Evolutionary conservation across 1,140 invertebrate species (phyloP).

Genomic region (Microplitis demolitor): DNA sequence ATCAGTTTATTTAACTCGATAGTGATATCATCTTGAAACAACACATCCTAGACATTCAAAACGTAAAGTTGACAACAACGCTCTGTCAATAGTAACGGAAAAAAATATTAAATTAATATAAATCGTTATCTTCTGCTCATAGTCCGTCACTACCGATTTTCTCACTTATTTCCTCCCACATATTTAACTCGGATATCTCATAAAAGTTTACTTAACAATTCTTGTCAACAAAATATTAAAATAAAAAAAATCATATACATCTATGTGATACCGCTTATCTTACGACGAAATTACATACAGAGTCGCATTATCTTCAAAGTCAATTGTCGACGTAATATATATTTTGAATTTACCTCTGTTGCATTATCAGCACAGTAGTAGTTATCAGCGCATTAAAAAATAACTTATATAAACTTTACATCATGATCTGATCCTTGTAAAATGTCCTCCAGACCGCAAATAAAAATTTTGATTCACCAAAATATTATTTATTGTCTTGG

Average conservation of each 20-base stretch:
- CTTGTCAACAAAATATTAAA: not conserved
- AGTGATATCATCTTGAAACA: constrained; percentile 15
- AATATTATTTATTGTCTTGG: too few species aligned
- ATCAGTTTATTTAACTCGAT: constrained; percentile 16
- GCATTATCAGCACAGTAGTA: not conserved
- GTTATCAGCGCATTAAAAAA: too few species aligned
- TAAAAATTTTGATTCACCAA: too few species aligned
- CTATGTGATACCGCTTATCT: not conserved
- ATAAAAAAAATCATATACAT: not conserved
- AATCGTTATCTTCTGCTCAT: not conserved
- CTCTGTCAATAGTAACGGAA: not conserved
- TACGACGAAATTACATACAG: not conserved
- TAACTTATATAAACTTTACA: too few species aligned
- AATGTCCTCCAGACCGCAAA: too few species aligned
- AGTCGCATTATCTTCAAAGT: not conserved
- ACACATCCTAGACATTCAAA: not conserved
- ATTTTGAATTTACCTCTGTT: not conserved
- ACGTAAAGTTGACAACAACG: not conserved
- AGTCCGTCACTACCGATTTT: not conserved
- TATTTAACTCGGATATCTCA: not conserved
- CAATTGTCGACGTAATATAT: not conserved
- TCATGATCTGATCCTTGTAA: too few species aligned
- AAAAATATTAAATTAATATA: not conserved
- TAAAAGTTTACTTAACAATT: not conserved
- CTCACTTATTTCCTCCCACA: not conserved